These are phyloP conservation scores for Pristionchus maxplancki DNA, from an alignment of 2,888 invertebrate genomes.

Conservation along the genomic window DNA sequence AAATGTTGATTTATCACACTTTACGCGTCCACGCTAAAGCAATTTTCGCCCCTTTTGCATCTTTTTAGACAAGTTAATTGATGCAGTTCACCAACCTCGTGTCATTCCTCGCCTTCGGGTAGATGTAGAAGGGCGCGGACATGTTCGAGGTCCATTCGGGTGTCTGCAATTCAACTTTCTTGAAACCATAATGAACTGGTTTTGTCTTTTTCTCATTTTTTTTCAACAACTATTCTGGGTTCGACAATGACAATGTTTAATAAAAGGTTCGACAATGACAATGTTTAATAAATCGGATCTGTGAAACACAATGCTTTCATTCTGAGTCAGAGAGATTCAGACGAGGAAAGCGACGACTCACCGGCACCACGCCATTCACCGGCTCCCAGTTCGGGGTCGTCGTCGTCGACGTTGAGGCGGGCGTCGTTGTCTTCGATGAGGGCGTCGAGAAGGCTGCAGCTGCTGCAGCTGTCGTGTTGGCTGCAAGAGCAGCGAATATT, in stretches of 20 bases:
- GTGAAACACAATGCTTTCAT: too few relatives aligned
- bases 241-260: too few relatives aligned
- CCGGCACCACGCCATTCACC: slow-evolving; percentile 14
- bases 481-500: too few relatives aligned
- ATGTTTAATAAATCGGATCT: too few relatives aligned
- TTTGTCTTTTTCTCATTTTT: neutral
- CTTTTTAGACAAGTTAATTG: too few relatives aligned
- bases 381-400: neutral
- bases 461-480: neutral
- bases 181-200: neutral
- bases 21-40: too few relatives aligned
- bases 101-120: neutral
- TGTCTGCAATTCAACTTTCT: neutral
- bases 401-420: neutral
- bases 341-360: too few relatives aligned
- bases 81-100: too few relatives aligned
- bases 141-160: slow-evolving; percentile 6
- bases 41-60: too few relatives aligned
- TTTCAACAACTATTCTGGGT: neutral
- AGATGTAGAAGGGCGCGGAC: slow-evolving; percentile 1
- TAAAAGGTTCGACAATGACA: too few relatives aligned
- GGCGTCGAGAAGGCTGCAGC: neutral
- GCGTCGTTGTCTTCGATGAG: neutral
- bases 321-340: too few relatives aligned
- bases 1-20: too few relatives aligned